Percentiles rank a stretch among this genome's conserved stretches.
Conservation (phyloP, 2,797 vertebrate species). For the Aplochiton taeniatus region DNA sequence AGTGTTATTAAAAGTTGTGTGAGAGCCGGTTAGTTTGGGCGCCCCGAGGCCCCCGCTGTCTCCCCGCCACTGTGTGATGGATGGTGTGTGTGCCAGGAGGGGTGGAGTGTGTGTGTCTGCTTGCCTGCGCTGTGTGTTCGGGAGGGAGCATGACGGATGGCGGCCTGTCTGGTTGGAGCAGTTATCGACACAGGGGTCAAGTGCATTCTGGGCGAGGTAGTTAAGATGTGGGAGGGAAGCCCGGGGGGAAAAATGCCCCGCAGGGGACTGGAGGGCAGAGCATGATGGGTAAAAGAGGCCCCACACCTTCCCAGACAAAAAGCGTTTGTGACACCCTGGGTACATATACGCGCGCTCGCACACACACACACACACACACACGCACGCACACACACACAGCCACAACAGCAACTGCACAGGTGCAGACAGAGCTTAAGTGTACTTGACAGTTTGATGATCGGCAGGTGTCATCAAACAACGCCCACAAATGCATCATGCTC, state of each 20-base stretch:
- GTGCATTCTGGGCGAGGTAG: conserved; percentile 37
- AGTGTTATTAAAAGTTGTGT: neutral
- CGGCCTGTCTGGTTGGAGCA: conserved; percentile 56
- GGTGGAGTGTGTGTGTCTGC: conserved; percentile 30
- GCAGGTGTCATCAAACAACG: conserved; percentile 22
- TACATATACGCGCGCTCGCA: neutral
- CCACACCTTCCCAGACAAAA: conserved; percentile 9
- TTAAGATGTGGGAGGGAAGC: conserved; percentile 33
- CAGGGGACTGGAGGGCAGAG: conserved; percentile 17
- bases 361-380: conserved; percentile 1
- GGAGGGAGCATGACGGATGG: conserved; percentile 48
- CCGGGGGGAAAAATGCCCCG: conserved; percentile 24
- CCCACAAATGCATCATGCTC: conserved; percentile 16
- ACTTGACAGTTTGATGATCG: conserved; percentile 39
- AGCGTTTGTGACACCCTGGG: neutral
- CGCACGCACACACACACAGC: conserved; percentile 1
- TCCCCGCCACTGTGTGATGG: conserved; percentile 33
- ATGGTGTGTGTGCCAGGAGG: conserved; percentile 47
- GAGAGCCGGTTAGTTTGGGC: conserved; percentile 41
- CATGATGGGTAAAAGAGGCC: conserved; percentile 19
- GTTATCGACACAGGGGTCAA: conserved; percentile 47
- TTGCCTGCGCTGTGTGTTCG: conserved; percentile 11
- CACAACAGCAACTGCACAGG: conserved; percentile 15
- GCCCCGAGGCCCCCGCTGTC: conserved; percentile 37
- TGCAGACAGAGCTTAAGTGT: conserved; percentile 15